Evolutionary conservation across 1,140 invertebrate genomes (phyloP).

Genomic region (Macrobrachium nipponense): DNA sequence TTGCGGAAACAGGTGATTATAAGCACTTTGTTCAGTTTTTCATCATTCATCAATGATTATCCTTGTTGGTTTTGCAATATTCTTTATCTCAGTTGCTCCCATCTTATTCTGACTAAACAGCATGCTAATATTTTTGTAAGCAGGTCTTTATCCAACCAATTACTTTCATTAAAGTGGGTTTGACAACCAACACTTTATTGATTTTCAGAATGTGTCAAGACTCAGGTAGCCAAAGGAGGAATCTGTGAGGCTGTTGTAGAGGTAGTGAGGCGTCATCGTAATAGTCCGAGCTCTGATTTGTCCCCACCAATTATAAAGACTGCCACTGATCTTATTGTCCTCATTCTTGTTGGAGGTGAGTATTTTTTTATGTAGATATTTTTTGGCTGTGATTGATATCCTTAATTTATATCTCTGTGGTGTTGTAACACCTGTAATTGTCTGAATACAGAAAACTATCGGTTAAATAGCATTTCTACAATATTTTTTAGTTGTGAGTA

Average conservation of each 20-base stretch:
- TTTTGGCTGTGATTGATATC: not conserved
- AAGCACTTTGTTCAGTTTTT: not conserved
- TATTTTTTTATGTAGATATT: slow-evolving; percentile 15
- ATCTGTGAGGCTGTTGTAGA: slow-evolving; percentile 81
- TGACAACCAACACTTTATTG: slow-evolving; percentile 34
- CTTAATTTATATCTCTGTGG: not conserved
- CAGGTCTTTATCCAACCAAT: too few relatives aligned
- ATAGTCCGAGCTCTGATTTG: slow-evolving; percentile 76
- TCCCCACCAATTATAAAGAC: slow-evolving; percentile 81
- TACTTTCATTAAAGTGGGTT: too few relatives aligned
- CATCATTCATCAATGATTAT: not conserved
- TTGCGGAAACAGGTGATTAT: slow-evolving; percentile 68
- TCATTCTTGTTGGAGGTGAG: slow-evolving; percentile 86
- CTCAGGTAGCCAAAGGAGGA: slow-evolving; percentile 79
- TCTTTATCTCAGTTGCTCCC: too few relatives aligned
- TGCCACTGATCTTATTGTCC: slow-evolving; percentile 85
- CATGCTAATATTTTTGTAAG: too few relatives aligned
- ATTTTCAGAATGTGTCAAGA: slow-evolving; percentile 80
- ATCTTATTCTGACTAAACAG: too few relatives aligned
- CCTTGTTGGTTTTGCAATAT: not conserved
- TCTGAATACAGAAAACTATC: not conserved
- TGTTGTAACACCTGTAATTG: too few relatives aligned
- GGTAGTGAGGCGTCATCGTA: slow-evolving; percentile 79
- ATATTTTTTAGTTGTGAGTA: too few relatives aligned
- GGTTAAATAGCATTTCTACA: too few relatives aligned